A percentile compares a stretch with the other conserved stretches of the same genome.
Evolutionary conservation across 2,113 vertebrate species (phyloP).

Genomic region (Brachirus orientalis): DNA sequence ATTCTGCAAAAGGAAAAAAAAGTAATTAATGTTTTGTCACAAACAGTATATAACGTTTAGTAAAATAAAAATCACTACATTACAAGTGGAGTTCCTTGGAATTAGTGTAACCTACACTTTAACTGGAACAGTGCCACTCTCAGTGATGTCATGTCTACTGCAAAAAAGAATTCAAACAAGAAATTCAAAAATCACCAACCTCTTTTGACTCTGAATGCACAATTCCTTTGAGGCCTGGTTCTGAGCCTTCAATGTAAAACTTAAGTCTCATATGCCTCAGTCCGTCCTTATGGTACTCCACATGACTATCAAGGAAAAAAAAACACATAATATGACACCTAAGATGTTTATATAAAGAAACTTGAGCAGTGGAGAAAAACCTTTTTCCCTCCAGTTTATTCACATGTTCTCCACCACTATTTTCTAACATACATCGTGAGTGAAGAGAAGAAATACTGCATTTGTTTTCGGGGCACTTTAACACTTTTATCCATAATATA

Average conservation of each 20-base stretch:
- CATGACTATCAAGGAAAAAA: conserved; percentile 82
- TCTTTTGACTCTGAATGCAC: conserved; percentile 92
- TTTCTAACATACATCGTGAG: too few species aligned
- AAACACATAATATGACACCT: background rate
- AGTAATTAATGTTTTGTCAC: background rate
- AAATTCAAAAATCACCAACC: conserved; percentile 72
- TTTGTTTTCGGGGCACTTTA: too few species aligned
- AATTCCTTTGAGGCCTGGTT: conserved; percentile 88
- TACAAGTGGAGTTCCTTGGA: background rate
- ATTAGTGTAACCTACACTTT: background rate
- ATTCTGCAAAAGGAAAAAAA: conserved; percentile 81
- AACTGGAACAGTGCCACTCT: background rate
- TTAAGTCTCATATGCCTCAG: conserved; percentile 89
- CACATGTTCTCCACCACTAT: too few species aligned
- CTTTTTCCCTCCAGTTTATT: too few species aligned
- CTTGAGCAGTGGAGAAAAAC: too few species aligned
- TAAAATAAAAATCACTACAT: background rate
- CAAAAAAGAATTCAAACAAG: background rate
- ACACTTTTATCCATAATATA: too few species aligned
- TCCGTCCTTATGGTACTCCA: conserved; percentile 89
- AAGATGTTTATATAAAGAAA: too few species aligned
- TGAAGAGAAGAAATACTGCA: too few species aligned
- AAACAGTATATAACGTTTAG: background rate
- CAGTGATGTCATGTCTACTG: background rate
- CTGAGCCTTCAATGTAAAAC: conserved; percentile 96